These are phyloP conservation scores for Lordiphosa stackelbergi DNA, from an alignment of 1,140 invertebrate genomes.

Conservation along the genomic window DNA sequence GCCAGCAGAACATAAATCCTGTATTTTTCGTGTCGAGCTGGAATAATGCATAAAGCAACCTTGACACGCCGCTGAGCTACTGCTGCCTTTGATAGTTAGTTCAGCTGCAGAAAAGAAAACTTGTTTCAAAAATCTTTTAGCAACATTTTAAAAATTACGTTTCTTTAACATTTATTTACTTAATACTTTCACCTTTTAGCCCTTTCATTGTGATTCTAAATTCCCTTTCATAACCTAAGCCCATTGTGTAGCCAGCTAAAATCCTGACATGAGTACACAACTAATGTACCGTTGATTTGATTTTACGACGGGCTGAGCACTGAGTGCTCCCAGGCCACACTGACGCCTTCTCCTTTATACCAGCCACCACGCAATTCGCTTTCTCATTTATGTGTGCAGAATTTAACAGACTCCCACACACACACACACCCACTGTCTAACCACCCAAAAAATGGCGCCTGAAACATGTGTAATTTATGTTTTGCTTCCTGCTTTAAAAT, in stretches of 20 bases:
- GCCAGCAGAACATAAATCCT: too few relatives aligned
- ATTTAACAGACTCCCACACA: neutral
- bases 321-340: neutral
- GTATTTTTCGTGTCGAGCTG: too few relatives aligned
- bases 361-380: neutral
- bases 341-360: too few relatives aligned
- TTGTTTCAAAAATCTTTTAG: too few relatives aligned
- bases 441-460: conserved; percentile 8
- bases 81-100: too few relatives aligned
- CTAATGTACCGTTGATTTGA: conserved; percentile 65
- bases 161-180: too few relatives aligned
- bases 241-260: conserved; percentile 15
- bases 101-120: too few relatives aligned
- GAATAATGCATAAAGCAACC: too few relatives aligned
- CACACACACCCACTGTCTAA: conserved; percentile 4
- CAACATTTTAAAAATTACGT: too few relatives aligned
- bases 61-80: too few relatives aligned
- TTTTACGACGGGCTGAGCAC: conserved; percentile 49
- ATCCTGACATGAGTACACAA: conserved; percentile 8
- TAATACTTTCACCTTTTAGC: neutral
- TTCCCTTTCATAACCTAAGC: neutral
- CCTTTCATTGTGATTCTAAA: neutral
- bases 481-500: conserved; percentile 17
- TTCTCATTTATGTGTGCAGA: conserved; percentile 16
- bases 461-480: conserved; percentile 40